These are phyloP conservation scores for Eupristina koningsbergeri DNA, from an alignment of 1,140 invertebrate species.

Conservation along the genomic window DNA sequence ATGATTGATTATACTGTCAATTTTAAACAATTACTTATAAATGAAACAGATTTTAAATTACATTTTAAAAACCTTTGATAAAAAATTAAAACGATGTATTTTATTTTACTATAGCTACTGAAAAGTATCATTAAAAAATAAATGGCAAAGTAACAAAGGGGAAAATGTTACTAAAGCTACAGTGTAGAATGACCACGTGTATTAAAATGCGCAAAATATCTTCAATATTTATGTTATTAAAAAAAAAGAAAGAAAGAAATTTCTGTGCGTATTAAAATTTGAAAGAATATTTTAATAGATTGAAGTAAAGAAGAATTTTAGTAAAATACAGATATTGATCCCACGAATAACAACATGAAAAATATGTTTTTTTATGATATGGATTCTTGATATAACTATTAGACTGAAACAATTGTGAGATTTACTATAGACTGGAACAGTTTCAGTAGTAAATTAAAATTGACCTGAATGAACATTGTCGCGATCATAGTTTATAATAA, in stretches of 20 bases:
- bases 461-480: background rate
- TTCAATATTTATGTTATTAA: constrained; percentile 48
- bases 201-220: constrained; percentile 52
- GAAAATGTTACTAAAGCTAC: constrained; percentile 54
- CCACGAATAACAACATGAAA: constrained; percentile 9
- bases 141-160: constrained; percentile 33
- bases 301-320: constrained; percentile 17
- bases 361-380: constrained; percentile 5
- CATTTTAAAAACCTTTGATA: too few species aligned
- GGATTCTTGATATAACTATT: constrained; percentile 39
- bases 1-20: background rate
- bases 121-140: background rate
- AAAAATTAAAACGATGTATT: background rate
- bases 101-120: background rate
- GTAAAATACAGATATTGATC: constrained; percentile 15
- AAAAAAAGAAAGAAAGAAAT: constrained; percentile 54
- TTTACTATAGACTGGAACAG: constrained; percentile 24
- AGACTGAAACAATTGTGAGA: constrained; percentile 41
- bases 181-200: constrained; percentile 67
- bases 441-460: constrained; percentile 23
- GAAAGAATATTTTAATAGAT: constrained; percentile 32
- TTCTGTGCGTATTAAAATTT: constrained; percentile 10
- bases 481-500: background rate
- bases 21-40: background rate
- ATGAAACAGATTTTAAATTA: too few species aligned